Evolutionary conservation across 2,113 vertebrate genomes (phyloP), one percentile per base, ranked within the genome.

Genomic region (Brachyhypopomus gauderio): DNA sequence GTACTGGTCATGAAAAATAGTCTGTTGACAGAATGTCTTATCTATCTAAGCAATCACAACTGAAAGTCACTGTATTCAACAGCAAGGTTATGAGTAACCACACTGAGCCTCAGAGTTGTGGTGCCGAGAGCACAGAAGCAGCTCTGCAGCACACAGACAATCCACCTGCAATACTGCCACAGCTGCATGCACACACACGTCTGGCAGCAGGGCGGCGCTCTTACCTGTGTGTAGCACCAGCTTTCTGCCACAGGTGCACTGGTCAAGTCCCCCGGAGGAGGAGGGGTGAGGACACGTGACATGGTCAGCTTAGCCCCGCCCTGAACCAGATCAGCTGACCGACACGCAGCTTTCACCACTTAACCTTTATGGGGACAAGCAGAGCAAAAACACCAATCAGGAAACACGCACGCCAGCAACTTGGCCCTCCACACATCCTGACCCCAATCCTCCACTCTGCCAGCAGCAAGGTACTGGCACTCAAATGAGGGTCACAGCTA

Each of bases 181-280:
- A n/a, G n/a, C 45, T 11, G 12, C 45, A 48, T 11, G 12, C 45
- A 5, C 41, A 41, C 41, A 41, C 41, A 6, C 9, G 41, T 6
- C 41, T 41, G 9, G 41, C 41, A 41, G 41, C 41, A 6, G 5
- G 5, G 5, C 36, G 74, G 48, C 45, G 14, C 5, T 34, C 79
- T 55, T 94, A 98, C 97, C 97, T 98, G 97, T 90, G 97, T 99
- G 86, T 97, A 98, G 96, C 97, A 99, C 97, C 97, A 99, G 92
- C 97, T 98, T 92, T 99, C 97, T 90, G 97, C 97, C 91, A 98
- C 93, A 93, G 97, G 97, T 86, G 96, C 96, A 92, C 95, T 91
- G 88, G 97, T 94, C 97, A 97, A 97, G 93, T 98, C 97, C 93
- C 95, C 96, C 85, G 94, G 93, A 88, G 97, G 95, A 93, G 96